Conservation (phyloP, 2,888 invertebrate species). For the Aspidiotus rigidus region DNA sequence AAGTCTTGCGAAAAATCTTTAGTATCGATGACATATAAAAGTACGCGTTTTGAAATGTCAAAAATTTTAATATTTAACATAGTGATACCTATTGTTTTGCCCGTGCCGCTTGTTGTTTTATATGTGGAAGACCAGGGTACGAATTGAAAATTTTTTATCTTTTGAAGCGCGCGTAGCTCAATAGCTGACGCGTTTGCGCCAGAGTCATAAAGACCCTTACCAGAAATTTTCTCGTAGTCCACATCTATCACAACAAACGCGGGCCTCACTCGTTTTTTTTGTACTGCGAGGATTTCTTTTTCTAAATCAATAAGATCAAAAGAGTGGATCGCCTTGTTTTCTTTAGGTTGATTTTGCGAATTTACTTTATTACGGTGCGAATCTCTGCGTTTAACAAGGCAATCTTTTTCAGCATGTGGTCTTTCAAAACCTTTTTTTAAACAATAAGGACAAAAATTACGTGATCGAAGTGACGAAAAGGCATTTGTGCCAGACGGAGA, state of each 20-base stretch:
- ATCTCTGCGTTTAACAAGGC: too few relatives aligned
- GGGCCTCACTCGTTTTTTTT: constrained; percentile 1
- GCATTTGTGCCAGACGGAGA: too few relatives aligned
- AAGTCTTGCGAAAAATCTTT: background rate
- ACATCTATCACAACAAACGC: background rate
- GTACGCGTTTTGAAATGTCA: background rate
- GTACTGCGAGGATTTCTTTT: background rate
- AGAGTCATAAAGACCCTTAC: background rate
- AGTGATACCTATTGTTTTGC: background rate
- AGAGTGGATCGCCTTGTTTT: background rate
- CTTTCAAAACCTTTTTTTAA: too few relatives aligned
- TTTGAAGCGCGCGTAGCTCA: background rate
- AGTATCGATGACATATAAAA: background rate
- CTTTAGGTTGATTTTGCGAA: too few relatives aligned
- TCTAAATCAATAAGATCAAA: background rate
- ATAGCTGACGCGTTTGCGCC: background rate
- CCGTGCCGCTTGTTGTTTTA: background rate
- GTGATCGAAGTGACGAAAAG: too few relatives aligned
- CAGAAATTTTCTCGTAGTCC: background rate
- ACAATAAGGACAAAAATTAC: too few relatives aligned
- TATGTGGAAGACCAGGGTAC: background rate
- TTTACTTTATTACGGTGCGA: too few relatives aligned
- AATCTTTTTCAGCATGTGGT: too few relatives aligned
- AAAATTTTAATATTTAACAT: background rate
- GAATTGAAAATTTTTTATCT: background rate